Base-by-base conservation (phyloP, 2,113 vertebrate species). In the Protomyctophum bolini region DNA sequence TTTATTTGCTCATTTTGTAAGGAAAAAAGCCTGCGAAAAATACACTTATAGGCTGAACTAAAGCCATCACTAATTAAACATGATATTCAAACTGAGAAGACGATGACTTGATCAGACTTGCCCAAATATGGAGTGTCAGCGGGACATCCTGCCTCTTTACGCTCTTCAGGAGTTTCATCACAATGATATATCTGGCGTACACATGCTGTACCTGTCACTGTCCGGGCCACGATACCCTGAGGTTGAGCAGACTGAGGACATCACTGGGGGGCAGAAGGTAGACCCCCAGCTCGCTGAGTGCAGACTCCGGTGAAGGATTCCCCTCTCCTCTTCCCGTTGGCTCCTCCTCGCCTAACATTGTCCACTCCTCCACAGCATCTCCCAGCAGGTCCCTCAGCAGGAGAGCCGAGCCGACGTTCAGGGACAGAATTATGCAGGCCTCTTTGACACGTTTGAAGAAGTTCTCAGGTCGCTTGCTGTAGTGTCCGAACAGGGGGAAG, bases 391-490 rank as follows among this genome's bases (percentile, higher is more conserved):
- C 93, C 72, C 91, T 95, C 60, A 99, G 88, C 50, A 99, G 95
- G 29, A 98, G 83, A 2, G 97, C 97, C 58, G 97, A 95, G 11
- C 98, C 97, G 4, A 95, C 15, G 2, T 91, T 97, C 59, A 99
- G 91, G 70, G 93, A 95, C 80, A 99, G 61, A 80, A 99, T 83
- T 80, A 97, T 92, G 46, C 96, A 98, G 7, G 96, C 96, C 89
- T 99, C 98, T 89, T 99, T 99, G 41, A 99, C 92, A 72, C 97
- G 97, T 77, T 99, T 99, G 60, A 99, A 99, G 90, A 98, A 98
- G 90, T 99, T 99, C 89, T 99, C 98, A 1, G 97, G 98, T 81
- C 96, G 94, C 87, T 98, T 98, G 93, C 98, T 99, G 87, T 98
- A 97, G 80, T 97, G 97, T 73, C 97, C 97, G 80, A 99, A 99